phyloP scores from a whole-genome alignment of 37 sponge, comb jelly and placozoan genomes.

The Oopsacas minuta region DNA sequence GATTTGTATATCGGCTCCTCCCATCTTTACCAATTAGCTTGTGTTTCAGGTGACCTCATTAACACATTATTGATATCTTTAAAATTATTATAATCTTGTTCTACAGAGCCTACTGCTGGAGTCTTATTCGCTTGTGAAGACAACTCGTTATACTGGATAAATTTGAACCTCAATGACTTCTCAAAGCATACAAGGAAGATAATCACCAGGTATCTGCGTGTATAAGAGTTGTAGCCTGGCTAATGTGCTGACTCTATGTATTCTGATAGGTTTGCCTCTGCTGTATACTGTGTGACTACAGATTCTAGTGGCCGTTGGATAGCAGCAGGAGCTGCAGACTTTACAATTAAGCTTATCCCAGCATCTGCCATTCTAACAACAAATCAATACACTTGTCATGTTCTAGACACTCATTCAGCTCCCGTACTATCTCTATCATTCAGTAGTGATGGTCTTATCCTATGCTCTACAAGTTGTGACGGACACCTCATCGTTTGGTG shows the following conservation, averaged over 20 bases:
- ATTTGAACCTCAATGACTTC: background rate
- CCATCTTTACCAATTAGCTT: background rate
- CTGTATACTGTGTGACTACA: background rate
- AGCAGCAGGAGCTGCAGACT: background rate
- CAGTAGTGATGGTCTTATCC: background rate
- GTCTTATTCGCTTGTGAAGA: constrained; percentile 3
- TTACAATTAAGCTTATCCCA: background rate
- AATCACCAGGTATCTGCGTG: background rate
- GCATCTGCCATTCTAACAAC: background rate
- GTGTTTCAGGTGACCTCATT: background rate
- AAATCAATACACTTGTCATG: background rate
- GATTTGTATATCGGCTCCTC: background rate
- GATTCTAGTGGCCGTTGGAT: background rate
- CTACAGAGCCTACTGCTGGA: background rate
- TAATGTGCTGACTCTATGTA: too few relatives aligned
- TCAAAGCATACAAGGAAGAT: background rate
- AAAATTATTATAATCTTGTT: too few relatives aligned
- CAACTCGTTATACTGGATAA: background rate
- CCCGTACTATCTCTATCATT: background rate
- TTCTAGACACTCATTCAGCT: background rate
- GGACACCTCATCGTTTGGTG: background rate
- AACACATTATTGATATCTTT: too few relatives aligned
- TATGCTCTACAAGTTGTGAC: background rate
- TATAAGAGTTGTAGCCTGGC: too few relatives aligned
- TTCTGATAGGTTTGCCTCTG: background rate